phyloP scores from a whole-genome alignment of 2,113 vertebrate species.

The Phalacrocorax pelagicus region DNA sequence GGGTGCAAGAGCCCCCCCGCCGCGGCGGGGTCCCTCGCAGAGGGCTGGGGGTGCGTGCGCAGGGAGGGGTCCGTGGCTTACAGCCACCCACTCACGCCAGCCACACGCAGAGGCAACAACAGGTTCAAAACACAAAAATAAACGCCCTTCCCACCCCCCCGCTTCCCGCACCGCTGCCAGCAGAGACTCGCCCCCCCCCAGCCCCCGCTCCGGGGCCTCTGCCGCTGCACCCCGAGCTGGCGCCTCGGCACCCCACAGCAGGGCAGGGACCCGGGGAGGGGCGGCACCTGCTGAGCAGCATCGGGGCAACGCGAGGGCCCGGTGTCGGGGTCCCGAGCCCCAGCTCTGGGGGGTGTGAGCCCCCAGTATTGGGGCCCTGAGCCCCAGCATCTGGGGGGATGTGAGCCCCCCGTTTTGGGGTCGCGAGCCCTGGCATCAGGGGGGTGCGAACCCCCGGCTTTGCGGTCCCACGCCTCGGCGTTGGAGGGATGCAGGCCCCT shows the following conservation, averaged over 20 bases:
- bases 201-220: neutral
- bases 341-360: too few relatives aligned
- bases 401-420: neutral
- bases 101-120: slow-evolving; percentile 38
- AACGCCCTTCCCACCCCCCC: neutral
- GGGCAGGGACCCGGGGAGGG: neutral
- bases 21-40: neutral
- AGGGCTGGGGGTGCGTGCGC: neutral
- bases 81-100: slow-evolving; percentile 25
- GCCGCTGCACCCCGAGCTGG: neutral
- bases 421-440: neutral
- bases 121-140: slow-evolving; percentile 52
- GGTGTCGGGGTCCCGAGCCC: neutral
- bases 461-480: neutral
- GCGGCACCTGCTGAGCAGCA: neutral
- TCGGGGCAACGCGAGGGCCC: neutral
- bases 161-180: neutral
- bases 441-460: neutral
- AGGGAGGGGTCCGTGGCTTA: slow-evolving; percentile 25
- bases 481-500: neutral
- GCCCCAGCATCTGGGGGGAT: neutral
- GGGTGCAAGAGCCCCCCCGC: accelerated
- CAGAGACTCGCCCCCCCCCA: neutral
- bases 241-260: neutral
- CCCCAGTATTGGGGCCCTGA: neutral